A percentile compares a stretch with the other conserved stretches of the same genome.
These are phyloP conservation scores for Berghia stephanieae DNA, from an alignment of 1,140 invertebrate species.

Conservation along the genomic window DNA sequence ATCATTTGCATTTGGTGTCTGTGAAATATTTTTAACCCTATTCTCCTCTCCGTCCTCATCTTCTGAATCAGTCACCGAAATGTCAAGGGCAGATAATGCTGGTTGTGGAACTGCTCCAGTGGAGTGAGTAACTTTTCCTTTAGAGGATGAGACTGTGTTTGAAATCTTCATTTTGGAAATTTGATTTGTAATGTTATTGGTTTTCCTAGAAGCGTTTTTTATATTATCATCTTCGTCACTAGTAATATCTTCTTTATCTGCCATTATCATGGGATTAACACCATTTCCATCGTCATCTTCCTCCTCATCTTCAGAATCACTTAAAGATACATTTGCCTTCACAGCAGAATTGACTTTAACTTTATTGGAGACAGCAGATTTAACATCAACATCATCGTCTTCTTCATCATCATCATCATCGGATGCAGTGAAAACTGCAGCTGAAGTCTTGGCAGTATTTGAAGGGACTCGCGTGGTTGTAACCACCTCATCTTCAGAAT, in stretches of 20 bases:
- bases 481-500: slow-evolving; percentile 72
- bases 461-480: slow-evolving; percentile 20
- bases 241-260: slow-evolving; percentile 45
- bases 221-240: slow-evolving; percentile 51
- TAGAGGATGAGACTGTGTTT: neutral
- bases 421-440: neutral
- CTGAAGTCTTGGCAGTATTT: slow-evolving; percentile 14
- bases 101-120: neutral
- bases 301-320: neutral
- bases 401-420: neutral
- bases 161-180: neutral
- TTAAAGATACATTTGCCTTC: neutral
- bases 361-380: neutral
- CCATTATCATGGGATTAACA: slow-evolving; percentile 22
- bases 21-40: neutral
- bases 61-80: slow-evolving; percentile 41
- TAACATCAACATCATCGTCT: neutral
- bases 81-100: slow-evolving; percentile 20
- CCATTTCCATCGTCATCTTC: slow-evolving; percentile 20
- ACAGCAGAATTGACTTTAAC: neutral
- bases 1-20: neutral
- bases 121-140: neutral
- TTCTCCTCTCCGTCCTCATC: slow-evolving; percentile 19
- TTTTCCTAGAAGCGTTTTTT: neutral
- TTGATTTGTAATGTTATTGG: neutral